Conservation (phyloP, 2,113 vertebrate species). For the Riparia riparia region DNA sequence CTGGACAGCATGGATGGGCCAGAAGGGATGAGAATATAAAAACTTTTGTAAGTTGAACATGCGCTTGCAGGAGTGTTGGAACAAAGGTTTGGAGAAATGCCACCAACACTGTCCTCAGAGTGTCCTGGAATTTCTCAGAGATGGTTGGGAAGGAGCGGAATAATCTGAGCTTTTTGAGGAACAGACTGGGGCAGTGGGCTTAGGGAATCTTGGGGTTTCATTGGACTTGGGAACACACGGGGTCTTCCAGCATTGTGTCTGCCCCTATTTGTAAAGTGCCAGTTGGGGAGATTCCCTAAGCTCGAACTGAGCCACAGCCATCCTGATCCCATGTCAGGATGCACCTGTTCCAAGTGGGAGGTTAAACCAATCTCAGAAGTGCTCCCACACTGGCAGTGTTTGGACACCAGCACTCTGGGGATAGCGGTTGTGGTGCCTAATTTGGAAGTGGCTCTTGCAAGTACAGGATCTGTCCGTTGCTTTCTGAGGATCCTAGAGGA, state of each 20-base stretch:
- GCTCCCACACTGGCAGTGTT: too few relatives aligned
- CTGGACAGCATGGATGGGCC: neutral
- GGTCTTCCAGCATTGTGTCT: rapidly evolving
- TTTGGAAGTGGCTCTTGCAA: neutral
- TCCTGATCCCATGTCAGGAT: rapidly evolving
- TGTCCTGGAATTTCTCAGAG: neutral
- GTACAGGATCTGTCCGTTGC: rapidly evolving
- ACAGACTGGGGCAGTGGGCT: neutral
- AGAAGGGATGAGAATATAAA: neutral
- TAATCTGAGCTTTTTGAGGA: neutral
- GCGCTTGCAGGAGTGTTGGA: neutral
- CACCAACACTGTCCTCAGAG: too few relatives aligned
- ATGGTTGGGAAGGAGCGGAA: neutral
- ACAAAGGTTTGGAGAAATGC: neutral
- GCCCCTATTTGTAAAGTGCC: too few relatives aligned
- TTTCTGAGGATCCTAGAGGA: neutral
- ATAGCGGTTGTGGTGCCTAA: rapidly evolving
- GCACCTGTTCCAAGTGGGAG: rapidly evolving
- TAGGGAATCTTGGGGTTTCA: rapidly evolving
- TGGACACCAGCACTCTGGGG: neutral
- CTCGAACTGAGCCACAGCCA: neutral
- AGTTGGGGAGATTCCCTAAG: neutral
- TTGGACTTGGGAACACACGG: neutral
- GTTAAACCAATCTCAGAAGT: neutral
- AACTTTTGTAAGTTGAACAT: rapidly evolving